Evolutionary conservation across 2,888 invertebrate genomes (phyloP).

Genomic region (Troilus luridus): DNA sequence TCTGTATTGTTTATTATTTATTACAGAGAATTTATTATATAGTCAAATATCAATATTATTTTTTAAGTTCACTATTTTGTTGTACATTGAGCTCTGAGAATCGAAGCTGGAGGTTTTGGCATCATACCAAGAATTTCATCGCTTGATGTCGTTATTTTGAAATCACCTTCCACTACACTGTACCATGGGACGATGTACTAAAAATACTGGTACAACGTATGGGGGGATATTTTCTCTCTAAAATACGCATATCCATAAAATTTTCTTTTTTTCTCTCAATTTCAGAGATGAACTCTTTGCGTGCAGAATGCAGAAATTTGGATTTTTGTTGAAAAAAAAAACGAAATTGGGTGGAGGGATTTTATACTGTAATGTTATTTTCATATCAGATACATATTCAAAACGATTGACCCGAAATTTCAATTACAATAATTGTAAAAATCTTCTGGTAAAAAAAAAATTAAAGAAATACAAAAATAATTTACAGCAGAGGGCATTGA

Average conservation of each 20-base stretch:
- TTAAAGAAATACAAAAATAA: no score
- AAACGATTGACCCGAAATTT: no score
- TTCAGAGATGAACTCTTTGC: not conserved
- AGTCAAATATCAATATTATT: not conserved
- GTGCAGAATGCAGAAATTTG: no score
- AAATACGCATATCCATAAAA: not conserved
- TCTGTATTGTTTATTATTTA: no score
- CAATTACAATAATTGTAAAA: no score
- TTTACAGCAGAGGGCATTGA: no score
- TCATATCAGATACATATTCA: no score
- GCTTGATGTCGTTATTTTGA: constrained; percentile 12
- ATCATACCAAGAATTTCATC: not conserved
- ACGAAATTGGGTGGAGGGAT: no score
- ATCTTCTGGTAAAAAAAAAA: no score
- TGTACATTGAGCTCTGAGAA: not conserved
- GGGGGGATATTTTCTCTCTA: not conserved
- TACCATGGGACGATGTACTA: constrained; percentile 19
- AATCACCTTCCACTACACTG: constrained; percentile 33
- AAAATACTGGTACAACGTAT: constrained; percentile 17
- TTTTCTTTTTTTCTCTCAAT: not conserved
- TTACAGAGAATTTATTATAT: not conserved
- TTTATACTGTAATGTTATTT: no score
- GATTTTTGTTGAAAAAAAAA: no score
- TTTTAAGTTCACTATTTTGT: not conserved
- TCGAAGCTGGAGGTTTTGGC: constrained; percentile 4